These are phyloP conservation scores for Zaprionus africanus DNA, from an alignment of 1,140 invertebrate genomes.

Conservation along the genomic window DNA sequence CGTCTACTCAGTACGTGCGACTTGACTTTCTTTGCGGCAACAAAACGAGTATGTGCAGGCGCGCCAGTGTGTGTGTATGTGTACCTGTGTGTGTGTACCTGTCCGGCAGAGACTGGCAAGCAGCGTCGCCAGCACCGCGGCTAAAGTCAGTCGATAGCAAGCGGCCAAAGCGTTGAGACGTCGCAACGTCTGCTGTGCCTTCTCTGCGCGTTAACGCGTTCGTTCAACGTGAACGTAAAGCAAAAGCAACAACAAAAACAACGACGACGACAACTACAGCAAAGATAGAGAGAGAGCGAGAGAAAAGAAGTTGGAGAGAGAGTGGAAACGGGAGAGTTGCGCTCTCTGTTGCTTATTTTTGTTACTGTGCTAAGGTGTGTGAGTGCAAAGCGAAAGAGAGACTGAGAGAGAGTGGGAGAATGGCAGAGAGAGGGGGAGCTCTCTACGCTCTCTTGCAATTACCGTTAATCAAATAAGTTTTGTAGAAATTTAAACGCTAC, in stretches of 20 bases:
- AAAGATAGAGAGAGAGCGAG: slow-evolving; percentile 11
- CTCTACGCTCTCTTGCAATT: slow-evolving; percentile 63
- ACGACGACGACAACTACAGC: slow-evolving; percentile 2
- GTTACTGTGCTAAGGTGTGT: slow-evolving; percentile 44
- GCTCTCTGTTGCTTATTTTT: slow-evolving; percentile 39
- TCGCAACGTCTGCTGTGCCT: slow-evolving; percentile 25
- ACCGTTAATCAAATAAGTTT: slow-evolving; percentile 81
- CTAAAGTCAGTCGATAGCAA: slow-evolving; percentile 67
- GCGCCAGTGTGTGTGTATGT: slow-evolving; percentile 1
- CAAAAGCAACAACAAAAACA: slow-evolving; percentile 11
- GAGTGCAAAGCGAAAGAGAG: slow-evolving; percentile 5
- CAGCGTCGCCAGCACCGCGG: slow-evolving; percentile 34
- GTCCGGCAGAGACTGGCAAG: slow-evolving; percentile 25
- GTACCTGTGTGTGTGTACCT: slow-evolving; percentile 35
- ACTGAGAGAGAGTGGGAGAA: slow-evolving; percentile 20
- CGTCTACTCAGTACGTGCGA: slow-evolving; percentile 47
- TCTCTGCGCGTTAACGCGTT: slow-evolving; percentile 44
- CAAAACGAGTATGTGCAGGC: slow-evolving; percentile 19
- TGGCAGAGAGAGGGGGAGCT: slow-evolving; percentile 30
- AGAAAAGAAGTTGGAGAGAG: not conserved
- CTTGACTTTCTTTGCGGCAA: slow-evolving; percentile 75
- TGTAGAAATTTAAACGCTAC: slow-evolving; percentile 78
- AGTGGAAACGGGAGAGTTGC: slow-evolving; percentile 8
- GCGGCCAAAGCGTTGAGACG: slow-evolving; percentile 75
- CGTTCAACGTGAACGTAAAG: slow-evolving; percentile 18